Evolutionary conservation across 2,797 vertebrate species (phyloP).

Genomic region (Erpetoichthys calabaricus): DNA sequence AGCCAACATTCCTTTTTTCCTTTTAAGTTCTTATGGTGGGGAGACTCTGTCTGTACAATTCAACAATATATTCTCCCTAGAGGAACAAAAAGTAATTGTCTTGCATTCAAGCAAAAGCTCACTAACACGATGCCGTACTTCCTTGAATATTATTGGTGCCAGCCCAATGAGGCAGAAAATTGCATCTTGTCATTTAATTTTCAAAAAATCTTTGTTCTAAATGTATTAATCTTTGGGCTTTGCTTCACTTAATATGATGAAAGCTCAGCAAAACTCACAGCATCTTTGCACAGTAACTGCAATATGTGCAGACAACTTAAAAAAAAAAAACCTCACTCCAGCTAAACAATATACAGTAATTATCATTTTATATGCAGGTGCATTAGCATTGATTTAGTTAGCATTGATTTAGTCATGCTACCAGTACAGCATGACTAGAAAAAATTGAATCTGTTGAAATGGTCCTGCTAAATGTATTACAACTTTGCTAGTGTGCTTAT

Average conservation of each 20-base stretch:
- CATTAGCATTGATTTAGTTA: constrained; percentile 44
- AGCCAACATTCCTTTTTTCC: constrained; percentile 28
- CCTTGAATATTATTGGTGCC: constrained; percentile 63
- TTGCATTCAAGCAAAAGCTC: constrained; percentile 43
- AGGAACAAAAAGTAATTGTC: constrained; percentile 50
- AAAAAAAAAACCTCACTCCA: constrained; percentile 17
- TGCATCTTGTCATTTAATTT: constrained; percentile 88
- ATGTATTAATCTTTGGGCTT: constrained; percentile 86
- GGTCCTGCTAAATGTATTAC: neutral
- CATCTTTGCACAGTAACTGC: constrained; percentile 30
- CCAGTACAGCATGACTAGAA: constrained; percentile 20
- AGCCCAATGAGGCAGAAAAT: constrained; percentile 85
- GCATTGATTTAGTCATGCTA: constrained; percentile 11
- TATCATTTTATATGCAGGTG: constrained; percentile 43
- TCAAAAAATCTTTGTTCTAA: constrained; percentile 78
- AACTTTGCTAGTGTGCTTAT: neutral
- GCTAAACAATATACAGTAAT: constrained; percentile 65
- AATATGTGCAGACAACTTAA: constrained; percentile 32
- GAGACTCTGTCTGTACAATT: constrained; percentile 56
- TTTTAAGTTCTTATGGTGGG: constrained; percentile 44
- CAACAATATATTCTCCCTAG: constrained; percentile 49
- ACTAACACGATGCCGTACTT: constrained; percentile 46
- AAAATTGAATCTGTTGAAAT: constrained; percentile 6
- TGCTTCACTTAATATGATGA: constrained; percentile 80
- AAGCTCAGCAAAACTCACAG: constrained; percentile 74